These are phyloP conservation scores for Balaenoptera acutorostrata DNA, from an alignment of 2,113 vertebrate species.

Conservation along the genomic window DNA sequence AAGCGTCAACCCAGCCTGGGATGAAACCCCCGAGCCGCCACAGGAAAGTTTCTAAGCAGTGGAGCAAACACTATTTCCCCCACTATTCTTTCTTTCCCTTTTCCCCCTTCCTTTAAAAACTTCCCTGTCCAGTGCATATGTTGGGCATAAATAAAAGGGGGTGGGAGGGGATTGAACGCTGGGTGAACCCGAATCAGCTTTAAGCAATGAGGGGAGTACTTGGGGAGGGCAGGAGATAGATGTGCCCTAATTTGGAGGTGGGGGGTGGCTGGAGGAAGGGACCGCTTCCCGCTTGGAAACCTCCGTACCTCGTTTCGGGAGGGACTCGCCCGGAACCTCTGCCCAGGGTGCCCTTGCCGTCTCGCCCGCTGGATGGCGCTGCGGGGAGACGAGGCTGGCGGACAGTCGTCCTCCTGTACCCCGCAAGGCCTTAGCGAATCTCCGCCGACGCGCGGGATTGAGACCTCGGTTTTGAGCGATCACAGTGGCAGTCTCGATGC, in stretches of 20 bases:
- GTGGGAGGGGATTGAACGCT: slow-evolving; percentile 76
- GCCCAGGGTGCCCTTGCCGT: not conserved
- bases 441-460: not conserved
- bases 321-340: not conserved
- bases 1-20: slow-evolving; percentile 79
- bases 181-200: slow-evolving; percentile 74
- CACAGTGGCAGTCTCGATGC: not conserved
- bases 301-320: not conserved
- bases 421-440: not conserved
- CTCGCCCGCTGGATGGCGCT: slow-evolving; percentile 76
- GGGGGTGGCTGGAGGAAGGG: not conserved
- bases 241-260: not conserved
- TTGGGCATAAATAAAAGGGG: slow-evolving; percentile 85
- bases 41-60: slow-evolving; percentile 82
- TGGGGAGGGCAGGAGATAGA: slow-evolving; percentile 27
- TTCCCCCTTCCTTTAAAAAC: not conserved
- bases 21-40: slow-evolving; percentile 84
- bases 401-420: fast-evolving
- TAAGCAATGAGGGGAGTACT: not conserved
- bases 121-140: slow-evolving; percentile 78
- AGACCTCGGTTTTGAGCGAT: not conserved
- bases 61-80: slow-evolving; percentile 82
- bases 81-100: slow-evolving; percentile 44
- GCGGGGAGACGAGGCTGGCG: not conserved
- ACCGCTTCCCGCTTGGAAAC: not conserved